Base-by-base conservation (phyloP, 2,888 invertebrate species). In the Vanessa cardui region DNA sequence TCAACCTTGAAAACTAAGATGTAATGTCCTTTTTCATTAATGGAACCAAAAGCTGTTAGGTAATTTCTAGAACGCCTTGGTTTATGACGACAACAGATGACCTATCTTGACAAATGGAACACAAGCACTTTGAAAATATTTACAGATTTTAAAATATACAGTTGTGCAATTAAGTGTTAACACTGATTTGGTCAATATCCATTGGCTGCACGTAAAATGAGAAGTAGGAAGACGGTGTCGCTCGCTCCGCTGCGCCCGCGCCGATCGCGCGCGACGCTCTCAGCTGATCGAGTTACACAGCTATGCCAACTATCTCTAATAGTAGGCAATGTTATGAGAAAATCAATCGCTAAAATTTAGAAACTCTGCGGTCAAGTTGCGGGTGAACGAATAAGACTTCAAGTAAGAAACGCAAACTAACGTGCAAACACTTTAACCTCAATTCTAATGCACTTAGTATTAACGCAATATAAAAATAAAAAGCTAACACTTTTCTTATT, bases 221-320 rank as follows among this genome's bases (percentile, higher is more conserved):
- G 88, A 89, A 87, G 86, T 85, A 90, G 90, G 89, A 90, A 90
- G 89, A 86, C 83, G 78, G 84, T 81, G 86, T 83, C 85, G 79
- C 73, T 77, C 80, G 89, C 76, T 84, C 79, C 79, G 83, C 73
- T 88, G 88, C 85, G 83, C 86, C 77, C 76, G 85, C 84, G 85
- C 81, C 82, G 80, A 71, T 73, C 70, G 74, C 73, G 73, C 73
- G 70, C 70, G 72, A 73, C 76, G 74, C 88, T 92, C 92, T 89
- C 91, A 92, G 89, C 80, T 80, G 86, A 84, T 92, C 83, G 78
- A 73, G 80, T 92, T 91, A 87, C 89, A 65, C 31, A 77, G 72
- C 73, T 80, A 76, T 78, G 76, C 77, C 74, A 76, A 75, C 78
- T 79, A 80, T 80, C 78, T 77, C 78, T 76, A 73, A 73, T 74